Percentiles rank a stretch among this genome's conserved stretches.
These are phyloP conservation scores for Paraplagusia blochii DNA, from an alignment of 2,113 vertebrate species.

Conservation along the genomic window DNA sequence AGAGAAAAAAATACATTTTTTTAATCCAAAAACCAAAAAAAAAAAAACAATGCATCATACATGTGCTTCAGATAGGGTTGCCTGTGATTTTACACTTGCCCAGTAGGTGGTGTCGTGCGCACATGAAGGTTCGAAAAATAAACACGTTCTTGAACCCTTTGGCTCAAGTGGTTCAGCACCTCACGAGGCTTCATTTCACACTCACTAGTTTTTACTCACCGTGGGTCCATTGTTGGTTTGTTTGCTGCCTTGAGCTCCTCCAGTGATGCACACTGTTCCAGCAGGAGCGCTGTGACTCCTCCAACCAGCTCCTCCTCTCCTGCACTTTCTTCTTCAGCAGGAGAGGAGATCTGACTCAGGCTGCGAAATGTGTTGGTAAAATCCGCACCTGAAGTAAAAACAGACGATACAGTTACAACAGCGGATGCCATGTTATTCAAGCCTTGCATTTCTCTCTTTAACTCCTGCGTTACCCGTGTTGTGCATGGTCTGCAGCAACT, in stretches of 20 bases:
- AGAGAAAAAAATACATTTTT: too few relatives aligned
- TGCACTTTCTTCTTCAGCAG: slow-evolving; percentile 45
- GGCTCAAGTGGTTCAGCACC: too few relatives aligned
- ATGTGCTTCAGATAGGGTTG: too few relatives aligned
- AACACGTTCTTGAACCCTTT: too few relatives aligned
- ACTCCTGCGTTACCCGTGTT: slow-evolving; percentile 78
- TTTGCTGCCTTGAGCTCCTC: slow-evolving; percentile 87
- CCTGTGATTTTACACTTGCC: too few relatives aligned
- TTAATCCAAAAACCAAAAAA: too few relatives aligned
- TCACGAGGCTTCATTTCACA: too few relatives aligned
- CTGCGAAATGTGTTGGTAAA: slow-evolving; percentile 92
- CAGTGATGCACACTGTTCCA: slow-evolving; percentile 85
- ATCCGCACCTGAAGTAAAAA: slow-evolving; percentile 81
- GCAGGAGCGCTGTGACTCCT: slow-evolving; percentile 73
- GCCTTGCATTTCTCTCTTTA: not conserved
- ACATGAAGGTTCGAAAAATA: not conserved
- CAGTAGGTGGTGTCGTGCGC: too few relatives aligned
- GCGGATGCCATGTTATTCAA: too few relatives aligned
- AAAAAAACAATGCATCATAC: too few relatives aligned
- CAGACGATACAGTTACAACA: not conserved
- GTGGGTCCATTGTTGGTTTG: slow-evolving; percentile 91
- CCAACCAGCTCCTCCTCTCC: slow-evolving; percentile 53
- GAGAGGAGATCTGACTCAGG: slow-evolving; percentile 81
- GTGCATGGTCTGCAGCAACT: slow-evolving; percentile 91
- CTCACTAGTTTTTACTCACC: slow-evolving; percentile 72